Conservation (phyloP, 1,140 invertebrate species). For the Meloidogyne exigua region DNA sequence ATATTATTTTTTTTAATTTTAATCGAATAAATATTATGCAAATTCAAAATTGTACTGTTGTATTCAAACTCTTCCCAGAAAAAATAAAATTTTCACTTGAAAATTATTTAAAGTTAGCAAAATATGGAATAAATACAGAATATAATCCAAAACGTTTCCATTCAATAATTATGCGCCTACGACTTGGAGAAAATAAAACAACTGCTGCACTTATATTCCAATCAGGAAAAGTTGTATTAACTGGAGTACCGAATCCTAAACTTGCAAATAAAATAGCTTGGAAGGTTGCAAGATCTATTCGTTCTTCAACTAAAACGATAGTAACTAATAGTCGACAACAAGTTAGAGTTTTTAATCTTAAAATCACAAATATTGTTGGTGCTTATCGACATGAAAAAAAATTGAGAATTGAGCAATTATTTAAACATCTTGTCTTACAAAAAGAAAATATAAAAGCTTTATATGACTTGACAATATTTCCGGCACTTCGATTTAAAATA, state of each 20-base stretch:
- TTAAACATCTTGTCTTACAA: not conserved
- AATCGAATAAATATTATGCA: too few relatives aligned
- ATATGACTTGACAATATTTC: slow-evolving; percentile 3
- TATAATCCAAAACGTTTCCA: too few relatives aligned
- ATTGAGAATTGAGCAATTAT: not conserved
- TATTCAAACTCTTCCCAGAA: not conserved
- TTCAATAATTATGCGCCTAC: slow-evolving; percentile 3
- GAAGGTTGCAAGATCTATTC: not conserved
- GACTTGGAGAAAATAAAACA: not conserved
- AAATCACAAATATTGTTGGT: not conserved
- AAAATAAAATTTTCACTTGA: not conserved
- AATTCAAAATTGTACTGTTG: slow-evolving; percentile 8
- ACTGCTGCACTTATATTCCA: too few relatives aligned
- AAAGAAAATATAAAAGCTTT: not conserved
- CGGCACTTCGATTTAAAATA: not conserved
- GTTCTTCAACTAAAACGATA: not conserved
- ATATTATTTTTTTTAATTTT: too few relatives aligned
- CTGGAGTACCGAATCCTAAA: not conserved
- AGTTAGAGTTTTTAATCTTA: not conserved
- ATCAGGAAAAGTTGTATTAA: not conserved
- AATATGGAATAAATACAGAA: too few relatives aligned
- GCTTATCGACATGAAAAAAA: not conserved
- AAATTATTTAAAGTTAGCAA: not conserved
- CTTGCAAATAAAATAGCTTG: not conserved
- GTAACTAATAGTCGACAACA: not conserved